A percentile compares a stretch with the other conserved stretches of the same genome.
Conservation (phyloP, 2,888 invertebrate genomes). For the Xestobium rufovillosum region DNA sequence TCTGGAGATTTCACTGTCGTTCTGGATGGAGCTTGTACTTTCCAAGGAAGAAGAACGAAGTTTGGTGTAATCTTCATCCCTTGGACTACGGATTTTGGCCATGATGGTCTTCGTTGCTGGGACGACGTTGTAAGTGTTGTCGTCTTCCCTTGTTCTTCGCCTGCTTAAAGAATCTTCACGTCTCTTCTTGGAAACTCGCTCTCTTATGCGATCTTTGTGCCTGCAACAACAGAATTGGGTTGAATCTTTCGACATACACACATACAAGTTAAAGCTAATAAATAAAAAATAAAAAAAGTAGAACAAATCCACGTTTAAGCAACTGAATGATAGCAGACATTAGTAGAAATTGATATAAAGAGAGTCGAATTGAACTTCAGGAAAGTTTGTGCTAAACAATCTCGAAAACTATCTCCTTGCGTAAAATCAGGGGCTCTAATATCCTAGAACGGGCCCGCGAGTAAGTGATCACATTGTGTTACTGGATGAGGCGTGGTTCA, state of each 20-base stretch:
- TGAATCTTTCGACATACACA: constrained; percentile 1
- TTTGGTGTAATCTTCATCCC: constrained; percentile 40
- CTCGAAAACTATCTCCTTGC: too few species aligned
- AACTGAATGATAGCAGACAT: too few species aligned
- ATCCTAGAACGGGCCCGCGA: too few species aligned
- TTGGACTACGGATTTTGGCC: constrained; percentile 43
- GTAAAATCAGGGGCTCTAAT: too few species aligned
- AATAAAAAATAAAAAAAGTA: constrained; percentile 4
- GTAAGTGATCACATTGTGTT: too few species aligned
- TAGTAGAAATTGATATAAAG: too few species aligned
- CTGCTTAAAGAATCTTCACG: constrained; percentile 45
- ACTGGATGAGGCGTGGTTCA: too few species aligned
- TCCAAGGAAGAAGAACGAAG: constrained; percentile 40
- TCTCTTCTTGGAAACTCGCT: constrained; percentile 44
- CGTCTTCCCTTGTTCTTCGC: constrained; percentile 36
- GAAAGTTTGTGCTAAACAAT: too few species aligned
- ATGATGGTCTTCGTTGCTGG: constrained; percentile 51
- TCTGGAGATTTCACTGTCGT: constrained; percentile 47
- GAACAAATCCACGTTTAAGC: too few species aligned
- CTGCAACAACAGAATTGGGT: constrained; percentile 26
- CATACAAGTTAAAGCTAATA: constrained; percentile 4
- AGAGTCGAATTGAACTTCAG: too few species aligned
- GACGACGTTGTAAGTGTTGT: constrained; percentile 41
- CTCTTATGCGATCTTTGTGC: constrained; percentile 41
- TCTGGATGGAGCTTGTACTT: constrained; percentile 45